Percentiles rank a stretch among this genome's conserved stretches.
These are phyloP conservation scores for Serinus canaria DNA, from an alignment of 2,113 vertebrate genomes.

Conservation along the genomic window DNA sequence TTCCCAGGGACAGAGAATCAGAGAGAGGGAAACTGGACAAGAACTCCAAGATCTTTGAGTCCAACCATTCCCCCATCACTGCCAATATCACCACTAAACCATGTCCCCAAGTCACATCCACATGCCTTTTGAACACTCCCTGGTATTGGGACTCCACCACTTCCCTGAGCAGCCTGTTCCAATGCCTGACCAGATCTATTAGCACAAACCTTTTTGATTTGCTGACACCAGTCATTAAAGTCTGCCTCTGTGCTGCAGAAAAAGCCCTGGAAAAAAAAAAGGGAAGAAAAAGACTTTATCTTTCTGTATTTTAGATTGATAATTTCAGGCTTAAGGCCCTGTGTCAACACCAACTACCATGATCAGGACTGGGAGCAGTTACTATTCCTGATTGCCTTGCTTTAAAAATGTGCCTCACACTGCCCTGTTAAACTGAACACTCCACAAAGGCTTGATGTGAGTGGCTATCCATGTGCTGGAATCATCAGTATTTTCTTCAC, in stretches of 20 bases:
- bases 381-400: background rate
- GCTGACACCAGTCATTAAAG: slow-evolving; percentile 93
- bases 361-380: background rate
- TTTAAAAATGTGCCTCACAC: background rate
- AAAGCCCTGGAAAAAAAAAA: slow-evolving; percentile 82
- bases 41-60: background rate
- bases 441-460: background rate
- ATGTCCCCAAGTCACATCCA: background rate
- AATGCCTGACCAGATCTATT: background rate
- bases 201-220: slow-evolving; percentile 86
- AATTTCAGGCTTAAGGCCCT: background rate
- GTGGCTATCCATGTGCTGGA: background rate
- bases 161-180: background rate
- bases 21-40: background rate
- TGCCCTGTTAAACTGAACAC: background rate
- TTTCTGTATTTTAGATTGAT: background rate
- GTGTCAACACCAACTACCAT: background rate
- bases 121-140: background rate
- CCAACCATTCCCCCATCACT: background rate
- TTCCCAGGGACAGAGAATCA: background rate
- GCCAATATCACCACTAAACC: background rate
- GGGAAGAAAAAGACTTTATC: background rate
- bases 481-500: background rate
- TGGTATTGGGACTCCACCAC: background rate
- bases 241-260: slow-evolving; percentile 95